Conservation (phyloP, 1,140 invertebrate species). For the Littorina saxatilis region DNA sequence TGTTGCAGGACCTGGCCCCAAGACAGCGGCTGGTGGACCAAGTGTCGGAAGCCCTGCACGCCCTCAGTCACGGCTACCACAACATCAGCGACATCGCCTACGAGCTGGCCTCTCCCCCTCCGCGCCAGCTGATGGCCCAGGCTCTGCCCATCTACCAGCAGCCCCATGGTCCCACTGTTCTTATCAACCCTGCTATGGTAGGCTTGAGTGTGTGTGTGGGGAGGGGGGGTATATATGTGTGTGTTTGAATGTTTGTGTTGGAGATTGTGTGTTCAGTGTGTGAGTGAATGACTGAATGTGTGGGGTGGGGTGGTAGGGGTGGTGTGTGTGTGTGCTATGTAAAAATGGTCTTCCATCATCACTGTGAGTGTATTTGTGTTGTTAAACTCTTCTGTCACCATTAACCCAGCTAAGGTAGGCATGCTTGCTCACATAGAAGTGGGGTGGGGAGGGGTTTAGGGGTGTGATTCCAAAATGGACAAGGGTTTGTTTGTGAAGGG, state of each 20-base stretch:
- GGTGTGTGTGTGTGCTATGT: too few species aligned
- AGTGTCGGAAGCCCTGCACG: slow-evolving; percentile 88
- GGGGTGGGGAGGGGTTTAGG: too few species aligned
- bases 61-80: slow-evolving; percentile 90
- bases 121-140: slow-evolving; percentile 81
- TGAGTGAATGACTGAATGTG: too few species aligned
- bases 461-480: too few species aligned
- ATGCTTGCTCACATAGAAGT: too few species aligned
- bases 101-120: slow-evolving; percentile 82
- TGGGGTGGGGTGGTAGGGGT: too few species aligned
- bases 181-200: not conserved
- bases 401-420: too few species aligned
- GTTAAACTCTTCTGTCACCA: too few species aligned
- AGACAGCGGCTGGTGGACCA: slow-evolving; percentile 82
- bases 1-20: slow-evolving; percentile 15
- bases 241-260: not conserved
- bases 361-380: too few species aligned
- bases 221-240: not conserved
- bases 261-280: not conserved
- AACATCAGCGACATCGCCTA: slow-evolving; percentile 90
- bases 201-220: not conserved
- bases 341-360: too few species aligned
- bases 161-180: not conserved
- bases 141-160: slow-evolving; percentile 34
- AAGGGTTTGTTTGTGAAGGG: too few species aligned